Percentiles rank a stretch among this genome's conserved stretches.
These are phyloP conservation scores for Pelodiscus sinensis DNA, from an alignment of 2,113 vertebrate species.

Conservation along the genomic window DNA sequence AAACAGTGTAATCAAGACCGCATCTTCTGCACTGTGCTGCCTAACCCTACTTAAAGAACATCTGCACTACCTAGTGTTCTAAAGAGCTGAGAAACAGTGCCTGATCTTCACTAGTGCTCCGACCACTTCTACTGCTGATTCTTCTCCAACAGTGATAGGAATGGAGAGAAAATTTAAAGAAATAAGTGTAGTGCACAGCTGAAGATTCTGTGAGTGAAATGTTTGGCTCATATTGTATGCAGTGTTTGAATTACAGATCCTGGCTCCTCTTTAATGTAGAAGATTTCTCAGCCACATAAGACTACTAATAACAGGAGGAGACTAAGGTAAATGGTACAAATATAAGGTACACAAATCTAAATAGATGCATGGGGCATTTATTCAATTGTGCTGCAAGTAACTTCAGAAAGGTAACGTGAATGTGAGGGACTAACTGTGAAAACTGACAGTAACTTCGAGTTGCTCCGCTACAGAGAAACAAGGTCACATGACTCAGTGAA, in stretches of 20 bases:
- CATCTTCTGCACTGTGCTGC: not conserved
- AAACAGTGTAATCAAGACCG: not conserved
- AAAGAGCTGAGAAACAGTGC: not conserved
- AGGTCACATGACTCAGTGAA: not conserved
- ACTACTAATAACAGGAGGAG: not conserved
- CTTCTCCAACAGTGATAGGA: not conserved
- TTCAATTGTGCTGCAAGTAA: slow-evolving; percentile 44
- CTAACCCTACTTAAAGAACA: not conserved
- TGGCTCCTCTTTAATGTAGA: not conserved
- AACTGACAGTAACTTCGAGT: slow-evolving; percentile 17
- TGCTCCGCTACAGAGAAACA: slow-evolving; percentile 14
- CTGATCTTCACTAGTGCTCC: not conserved
- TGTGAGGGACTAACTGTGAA: not conserved
- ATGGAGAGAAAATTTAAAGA: not conserved
- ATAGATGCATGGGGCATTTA: slow-evolving; percentile 39
- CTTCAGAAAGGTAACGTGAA: slow-evolving; percentile 35
- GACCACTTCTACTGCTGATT: not conserved
- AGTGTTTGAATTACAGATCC: not conserved
- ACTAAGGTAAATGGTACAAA: not conserved
- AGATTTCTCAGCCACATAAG: slow-evolving; percentile 11
- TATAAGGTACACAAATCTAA: not conserved
- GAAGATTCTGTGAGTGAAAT: slow-evolving; percentile 2
- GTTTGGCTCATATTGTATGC: not conserved
- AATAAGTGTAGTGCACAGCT: not conserved
- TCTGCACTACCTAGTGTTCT: not conserved